Base-by-base conservation (phyloP, 2,888 invertebrate species). In the Zelleria hepariella region DNA sequence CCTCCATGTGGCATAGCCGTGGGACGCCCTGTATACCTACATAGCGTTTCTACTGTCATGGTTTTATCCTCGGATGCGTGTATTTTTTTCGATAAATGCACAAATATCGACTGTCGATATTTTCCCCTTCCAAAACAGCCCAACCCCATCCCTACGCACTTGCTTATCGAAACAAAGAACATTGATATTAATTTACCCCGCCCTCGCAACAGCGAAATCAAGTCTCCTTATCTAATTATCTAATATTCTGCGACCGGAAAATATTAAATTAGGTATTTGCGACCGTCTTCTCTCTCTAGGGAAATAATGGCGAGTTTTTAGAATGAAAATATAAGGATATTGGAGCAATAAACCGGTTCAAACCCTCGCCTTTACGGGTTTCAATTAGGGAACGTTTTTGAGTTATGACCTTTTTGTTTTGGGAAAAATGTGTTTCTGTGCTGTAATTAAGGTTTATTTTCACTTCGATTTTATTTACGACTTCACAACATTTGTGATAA, bases 181-280 rank as follows among this genome's bases (percentile, higher is more conserved):
- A 87, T 87, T 85, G 88, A 87, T 87, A 88, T 87, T 87, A 87
- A 88, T 87, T 84, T 78, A 51, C 51, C 66, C 73, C 32, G 32
- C 32, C 77, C 76, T 77, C 78, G 79, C 81, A 23, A 55, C 77
- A 81, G 78, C 82, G 72, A 83, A 87, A 88, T 88, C 87, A 86
- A 83, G 83, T 78, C 75, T 75, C 77, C 73, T 61, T 27, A 86
- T 86, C 86, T 86, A 87, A 88, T 88, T 88, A 87, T 82, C 80
- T 77, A 75, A 82, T 84, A 80, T 78, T 73, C 77, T 76, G 75
- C 72, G 76, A 78, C 80, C 80, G 77, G 77, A 77, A 78, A 77
- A 86, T 86, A 86, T 82, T 84, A 85, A 86, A 82, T 87, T 86
- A 84, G 80, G 77, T 82, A 79, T 73, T 78, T 72, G 82, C 83